Conservation (phyloP, 2,888 invertebrate species). For the Papilio gigon region DNA sequence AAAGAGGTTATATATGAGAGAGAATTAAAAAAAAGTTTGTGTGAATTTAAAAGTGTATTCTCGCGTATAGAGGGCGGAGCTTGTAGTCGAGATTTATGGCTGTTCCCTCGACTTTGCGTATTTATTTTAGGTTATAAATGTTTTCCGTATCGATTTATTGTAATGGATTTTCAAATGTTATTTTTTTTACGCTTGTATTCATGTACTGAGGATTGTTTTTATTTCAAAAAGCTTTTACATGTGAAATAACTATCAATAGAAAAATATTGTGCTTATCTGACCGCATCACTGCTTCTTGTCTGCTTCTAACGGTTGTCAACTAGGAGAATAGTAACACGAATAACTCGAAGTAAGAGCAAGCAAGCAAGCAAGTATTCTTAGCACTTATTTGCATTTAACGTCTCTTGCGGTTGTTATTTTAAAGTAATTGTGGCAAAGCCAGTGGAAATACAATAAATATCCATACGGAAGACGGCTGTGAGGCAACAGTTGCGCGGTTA, state of each 20-base stretch:
- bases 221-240: slow-evolving; percentile 11
- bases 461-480: too few species aligned
- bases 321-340: too few species aligned
- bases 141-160: slow-evolving; percentile 28
- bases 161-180: slow-evolving; percentile 23
- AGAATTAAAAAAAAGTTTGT: slow-evolving; percentile 33
- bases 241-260: neutral
- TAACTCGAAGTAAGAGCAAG: too few species aligned
- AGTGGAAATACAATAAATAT: too few species aligned
- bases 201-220: slow-evolving; percentile 13
- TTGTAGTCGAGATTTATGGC: slow-evolving; percentile 33
- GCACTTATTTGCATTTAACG: too few species aligned
- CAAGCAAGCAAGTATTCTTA: too few species aligned
- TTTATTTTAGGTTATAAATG: slow-evolving; percentile 38
- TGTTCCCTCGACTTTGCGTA: slow-evolving; percentile 33
- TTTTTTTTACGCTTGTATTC: slow-evolving; percentile 7
- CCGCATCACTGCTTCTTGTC: too few species aligned
- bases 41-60: slow-evolving; percentile 33
- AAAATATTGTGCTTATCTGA: neutral
- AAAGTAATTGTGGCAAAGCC: neutral
- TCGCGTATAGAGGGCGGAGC: slow-evolving; percentile 30
- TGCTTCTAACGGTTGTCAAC: too few species aligned
- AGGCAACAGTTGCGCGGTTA: neutral
- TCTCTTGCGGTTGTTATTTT: neutral
- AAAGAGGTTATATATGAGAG: slow-evolving; percentile 11